Evolutionary conservation across 2,888 invertebrate species (phyloP), one percentile per base, ranked within the genome.

Genomic region (Rhyacophila evoluta): DNA sequence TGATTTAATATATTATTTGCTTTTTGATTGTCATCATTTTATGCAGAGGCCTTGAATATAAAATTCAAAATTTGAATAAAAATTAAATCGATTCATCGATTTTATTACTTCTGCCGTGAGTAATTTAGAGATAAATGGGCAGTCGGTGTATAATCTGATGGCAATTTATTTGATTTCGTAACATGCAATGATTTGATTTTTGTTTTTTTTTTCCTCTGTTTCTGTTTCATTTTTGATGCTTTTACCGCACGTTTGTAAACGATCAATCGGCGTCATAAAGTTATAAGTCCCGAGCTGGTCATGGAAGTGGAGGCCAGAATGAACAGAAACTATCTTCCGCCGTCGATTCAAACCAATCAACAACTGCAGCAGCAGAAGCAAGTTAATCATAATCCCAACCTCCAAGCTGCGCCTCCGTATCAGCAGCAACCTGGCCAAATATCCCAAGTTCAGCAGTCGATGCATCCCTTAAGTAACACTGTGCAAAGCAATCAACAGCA

Each of bases 271-370:
- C 71, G 68, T 4, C 2, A 37, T 85, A 87, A 91, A 96, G 96
- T 95, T 85, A 95, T 96, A 89, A 95, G 95, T 87, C 95, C 95
- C 83, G 95, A 96, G 87, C 91, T 96, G 87, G 94, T 95, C 84
- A 94, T 95, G 92, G 96, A 96, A 86, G 96, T 96, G 83, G 96
- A 96, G 89, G 94, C 94, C 84, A 92, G 96, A 86, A 96, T 96
- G 96, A 94, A 94, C 86, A 90, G 94, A 83, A 93, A 94, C 85
- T 94, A 94, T 86, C 90, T 95, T 84, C 95, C 95, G 75, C 93
- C 95, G 81, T 92, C 93, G 72, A 90, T 93, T 85, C 91, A 92
- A 85, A 87, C 86, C 85, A 84, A 84, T 85, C 84, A 86, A 84
- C 87, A 87, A 83, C 85, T 87, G 82, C 87, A 87, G 67, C 81